A percentile compares a stretch with the other conserved stretches of the same genome.
phyloP scores from a whole-genome alignment of 1,140 invertebrate genomes.

The Popillia japonica region DNA sequence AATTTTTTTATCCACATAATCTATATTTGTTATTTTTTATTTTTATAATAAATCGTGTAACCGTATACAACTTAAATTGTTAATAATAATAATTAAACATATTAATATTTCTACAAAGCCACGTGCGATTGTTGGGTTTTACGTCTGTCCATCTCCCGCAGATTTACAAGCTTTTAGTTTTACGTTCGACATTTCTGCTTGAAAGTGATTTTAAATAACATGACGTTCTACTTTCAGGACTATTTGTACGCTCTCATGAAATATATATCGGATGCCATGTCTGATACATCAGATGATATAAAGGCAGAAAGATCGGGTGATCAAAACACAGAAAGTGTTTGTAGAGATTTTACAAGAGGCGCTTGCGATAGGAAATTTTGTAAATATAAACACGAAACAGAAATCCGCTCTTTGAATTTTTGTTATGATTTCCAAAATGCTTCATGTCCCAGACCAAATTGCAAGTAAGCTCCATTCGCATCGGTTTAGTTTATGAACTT shows the following conservation, averaged over 20 bases:
- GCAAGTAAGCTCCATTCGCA: slow-evolving; percentile 58
- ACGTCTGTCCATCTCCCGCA: slow-evolving; percentile 35
- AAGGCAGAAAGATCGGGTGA: slow-evolving; percentile 50
- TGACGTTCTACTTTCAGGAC: slow-evolving; percentile 31
- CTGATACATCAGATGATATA: slow-evolving; percentile 56
- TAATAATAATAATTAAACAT: neutral
- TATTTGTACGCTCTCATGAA: slow-evolving; percentile 3
- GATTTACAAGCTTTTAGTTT: slow-evolving; percentile 49
- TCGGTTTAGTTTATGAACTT: neutral
- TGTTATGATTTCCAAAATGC: slow-evolving; percentile 88
- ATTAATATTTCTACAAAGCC: neutral
- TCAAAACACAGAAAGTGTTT: slow-evolving; percentile 58
- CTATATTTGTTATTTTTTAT: too few species aligned
- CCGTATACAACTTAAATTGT: neutral
- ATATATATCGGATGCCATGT: slow-evolving; percentile 49
- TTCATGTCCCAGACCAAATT: slow-evolving; percentile 69
- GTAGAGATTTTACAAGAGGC: slow-evolving; percentile 70
- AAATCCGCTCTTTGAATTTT: slow-evolving; percentile 67
- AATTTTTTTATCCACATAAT: too few species aligned
- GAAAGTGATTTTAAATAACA: slow-evolving; percentile 8
- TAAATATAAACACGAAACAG: slow-evolving; percentile 74
- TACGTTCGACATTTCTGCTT: slow-evolving; percentile 40
- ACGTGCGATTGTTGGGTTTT: neutral
- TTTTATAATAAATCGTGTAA: neutral
- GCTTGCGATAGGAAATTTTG: slow-evolving; percentile 80